These are phyloP conservation scores for Lutjanus erythropterus DNA, from an alignment of 2,113 vertebrate species.

Conservation along the genomic window DNA sequence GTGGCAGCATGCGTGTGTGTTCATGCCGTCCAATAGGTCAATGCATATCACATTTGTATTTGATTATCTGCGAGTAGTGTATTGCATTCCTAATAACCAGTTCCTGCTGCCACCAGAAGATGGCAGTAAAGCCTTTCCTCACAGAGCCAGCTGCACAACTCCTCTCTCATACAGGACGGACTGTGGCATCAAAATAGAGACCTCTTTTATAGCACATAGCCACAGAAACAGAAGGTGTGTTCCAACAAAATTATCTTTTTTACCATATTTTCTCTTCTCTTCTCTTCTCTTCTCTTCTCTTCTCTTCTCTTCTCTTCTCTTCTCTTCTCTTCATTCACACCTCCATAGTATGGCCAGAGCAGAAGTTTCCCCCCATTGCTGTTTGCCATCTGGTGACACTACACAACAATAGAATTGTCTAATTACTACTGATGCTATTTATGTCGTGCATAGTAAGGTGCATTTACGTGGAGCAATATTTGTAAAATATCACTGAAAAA, in stretches of 20 bases:
- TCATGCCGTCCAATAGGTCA: constrained; percentile 52
- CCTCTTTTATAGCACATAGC: constrained; percentile 6
- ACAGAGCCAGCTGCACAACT: background rate
- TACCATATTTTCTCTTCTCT: background rate
- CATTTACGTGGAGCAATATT: background rate
- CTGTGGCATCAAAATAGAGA: constrained; percentile 27
- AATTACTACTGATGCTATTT: background rate
- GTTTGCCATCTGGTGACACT: background rate
- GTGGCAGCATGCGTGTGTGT: constrained; percentile 3
- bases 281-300: background rate
- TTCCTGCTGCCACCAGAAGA: constrained; percentile 65
- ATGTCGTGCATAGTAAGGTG: background rate
- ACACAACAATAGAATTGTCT: background rate
- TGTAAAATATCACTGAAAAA: background rate
- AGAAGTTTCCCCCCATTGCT: background rate
- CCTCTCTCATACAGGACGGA: background rate
- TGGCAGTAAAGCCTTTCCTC: constrained; percentile 79
- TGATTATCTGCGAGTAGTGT: constrained; percentile 49
- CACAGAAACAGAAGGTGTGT: constrained; percentile 42
- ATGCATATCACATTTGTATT: constrained; percentile 61
- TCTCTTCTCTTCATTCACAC: background rate
- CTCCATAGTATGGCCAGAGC: background rate
- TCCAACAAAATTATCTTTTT: background rate
- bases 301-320: background rate
- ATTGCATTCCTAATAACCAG: constrained; percentile 43